A percentile compares a stretch with the other conserved stretches of the same genome.
phyloP scores from a whole-genome alignment of 2,888 invertebrate species.

The Mimachlamys varia region DNA sequence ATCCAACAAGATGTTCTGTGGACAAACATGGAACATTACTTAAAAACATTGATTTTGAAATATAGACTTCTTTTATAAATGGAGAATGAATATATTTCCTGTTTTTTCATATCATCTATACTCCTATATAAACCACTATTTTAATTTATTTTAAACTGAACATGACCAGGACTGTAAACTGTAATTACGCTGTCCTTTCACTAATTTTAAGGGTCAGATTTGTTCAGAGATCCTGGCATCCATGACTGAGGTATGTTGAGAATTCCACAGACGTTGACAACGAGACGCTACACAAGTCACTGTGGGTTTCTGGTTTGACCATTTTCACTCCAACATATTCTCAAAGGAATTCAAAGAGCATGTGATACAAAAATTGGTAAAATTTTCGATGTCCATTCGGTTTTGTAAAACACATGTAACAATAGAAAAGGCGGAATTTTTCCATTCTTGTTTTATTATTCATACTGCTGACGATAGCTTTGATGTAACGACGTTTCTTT shows the following conservation, averaged over 20 bases:
- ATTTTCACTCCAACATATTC: conserved; percentile 3
- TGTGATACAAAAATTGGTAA: conserved; percentile 7
- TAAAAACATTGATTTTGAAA: too few relatives aligned
- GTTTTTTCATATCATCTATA: too few relatives aligned
- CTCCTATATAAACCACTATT: too few relatives aligned
- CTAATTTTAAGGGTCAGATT: neutral
- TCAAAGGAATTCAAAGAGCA: neutral
- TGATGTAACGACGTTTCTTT: neutral
- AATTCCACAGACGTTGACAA: neutral
- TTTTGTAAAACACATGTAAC: conserved; percentile 5
- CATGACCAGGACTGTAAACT: neutral
- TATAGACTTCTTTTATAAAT: too few relatives aligned
- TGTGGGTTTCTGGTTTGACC: neutral
- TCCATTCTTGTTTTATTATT: conserved; percentile 2
- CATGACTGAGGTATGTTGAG: neutral
- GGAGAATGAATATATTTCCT: too few relatives aligned
- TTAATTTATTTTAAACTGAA: too few relatives aligned
- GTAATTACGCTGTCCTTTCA: neutral
- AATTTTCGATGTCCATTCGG: neutral
- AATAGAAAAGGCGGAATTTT: neutral
- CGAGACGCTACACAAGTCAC: neutral
- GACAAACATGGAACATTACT: too few relatives aligned
- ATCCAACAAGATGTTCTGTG: too few relatives aligned
- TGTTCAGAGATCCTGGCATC: neutral
- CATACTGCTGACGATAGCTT: neutral